These are phyloP conservation scores for Zhuqinia jingwanae DNA, from an alignment of 2,888 invertebrate species.

Conservation along the genomic window DNA sequence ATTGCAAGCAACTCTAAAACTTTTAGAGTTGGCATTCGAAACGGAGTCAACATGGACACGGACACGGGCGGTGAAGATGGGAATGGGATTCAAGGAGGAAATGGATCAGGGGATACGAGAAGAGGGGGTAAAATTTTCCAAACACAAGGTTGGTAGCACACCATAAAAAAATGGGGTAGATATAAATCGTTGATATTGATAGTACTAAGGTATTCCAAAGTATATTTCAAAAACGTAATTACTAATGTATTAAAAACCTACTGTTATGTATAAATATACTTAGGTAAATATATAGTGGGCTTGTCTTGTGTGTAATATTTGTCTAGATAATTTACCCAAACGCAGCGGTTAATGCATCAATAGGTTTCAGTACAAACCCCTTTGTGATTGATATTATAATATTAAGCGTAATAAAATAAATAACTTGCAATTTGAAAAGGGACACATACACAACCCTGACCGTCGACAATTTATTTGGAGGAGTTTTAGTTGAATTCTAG, in stretches of 20 bases:
- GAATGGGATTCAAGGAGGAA: neutral
- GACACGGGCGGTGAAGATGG: conserved; percentile 18
- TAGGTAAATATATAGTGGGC: no score
- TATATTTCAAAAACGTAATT: no score
- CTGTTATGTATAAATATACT: no score
- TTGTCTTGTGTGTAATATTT: neutral
- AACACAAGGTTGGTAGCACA: conserved; percentile 67
- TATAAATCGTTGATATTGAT: no score
- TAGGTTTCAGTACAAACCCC: conserved; percentile 38
- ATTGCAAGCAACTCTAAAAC: conserved; percentile 24
- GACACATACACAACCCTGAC: neutral
- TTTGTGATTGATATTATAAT: neutral
- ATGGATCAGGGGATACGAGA: neutral
- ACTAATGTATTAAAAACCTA: no score
- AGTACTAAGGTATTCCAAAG: no score
- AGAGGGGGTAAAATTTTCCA: conserved; percentile 63
- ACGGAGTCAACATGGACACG: conserved; percentile 34
- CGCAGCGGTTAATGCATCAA: conserved; percentile 52
- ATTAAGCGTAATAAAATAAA: neutral
- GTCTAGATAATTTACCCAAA: neutral
- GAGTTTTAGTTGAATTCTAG: no score
- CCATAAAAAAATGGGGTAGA: no score
- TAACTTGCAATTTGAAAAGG: neutral
- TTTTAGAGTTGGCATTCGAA: conserved; percentile 32
- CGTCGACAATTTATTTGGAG: no score